Evolutionary conservation across 1,140 invertebrate species (phyloP).

Genomic region (Drosophila tropicalis): DNA sequence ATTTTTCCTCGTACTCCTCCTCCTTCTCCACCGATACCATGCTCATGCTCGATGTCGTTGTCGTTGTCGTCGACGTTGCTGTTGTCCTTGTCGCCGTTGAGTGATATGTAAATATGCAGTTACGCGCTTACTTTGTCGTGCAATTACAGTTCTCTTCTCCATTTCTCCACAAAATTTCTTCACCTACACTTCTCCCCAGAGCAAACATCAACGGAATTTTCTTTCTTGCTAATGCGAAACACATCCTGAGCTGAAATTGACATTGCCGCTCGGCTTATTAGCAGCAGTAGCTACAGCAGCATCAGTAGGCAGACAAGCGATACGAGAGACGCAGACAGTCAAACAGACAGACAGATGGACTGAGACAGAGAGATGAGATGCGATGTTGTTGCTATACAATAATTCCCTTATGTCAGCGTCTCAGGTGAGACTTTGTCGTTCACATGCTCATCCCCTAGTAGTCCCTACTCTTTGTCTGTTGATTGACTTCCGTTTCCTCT

Average conservation of each 20-base stretch:
- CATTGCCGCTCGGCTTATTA: constrained; percentile 52
- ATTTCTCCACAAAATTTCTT: not conserved
- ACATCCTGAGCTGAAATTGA: constrained; percentile 62
- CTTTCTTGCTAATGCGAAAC: constrained; percentile 77
- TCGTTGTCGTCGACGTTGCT: constrained; percentile 18
- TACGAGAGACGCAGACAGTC: not conserved
- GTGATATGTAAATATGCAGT: constrained; percentile 81
- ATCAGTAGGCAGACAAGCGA: not conserved
- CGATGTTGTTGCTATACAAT: not conserved
- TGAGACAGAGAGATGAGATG: not conserved
- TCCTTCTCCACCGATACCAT: not conserved
- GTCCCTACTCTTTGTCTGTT: constrained; percentile 38
- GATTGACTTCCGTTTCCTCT: constrained; percentile 75
- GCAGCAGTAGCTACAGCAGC: not conserved
- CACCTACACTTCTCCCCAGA: constrained; percentile 31
- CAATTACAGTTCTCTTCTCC: constrained; percentile 60
- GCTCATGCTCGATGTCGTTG: constrained; percentile 8
- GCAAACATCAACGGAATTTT: constrained; percentile 58
- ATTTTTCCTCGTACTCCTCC: constrained; percentile 39
- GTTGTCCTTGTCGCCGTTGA: constrained; percentile 44
- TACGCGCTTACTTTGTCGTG: constrained; percentile 80
- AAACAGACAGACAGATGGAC: not conserved
- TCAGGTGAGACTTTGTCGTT: constrained; percentile 47
- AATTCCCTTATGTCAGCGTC: constrained; percentile 42
- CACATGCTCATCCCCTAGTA: not conserved